A percentile compares a stretch with the other conserved stretches of the same genome.
Conservation (phyloP, 1,140 invertebrate genomes). For the Lepidurus packardi region DNA sequence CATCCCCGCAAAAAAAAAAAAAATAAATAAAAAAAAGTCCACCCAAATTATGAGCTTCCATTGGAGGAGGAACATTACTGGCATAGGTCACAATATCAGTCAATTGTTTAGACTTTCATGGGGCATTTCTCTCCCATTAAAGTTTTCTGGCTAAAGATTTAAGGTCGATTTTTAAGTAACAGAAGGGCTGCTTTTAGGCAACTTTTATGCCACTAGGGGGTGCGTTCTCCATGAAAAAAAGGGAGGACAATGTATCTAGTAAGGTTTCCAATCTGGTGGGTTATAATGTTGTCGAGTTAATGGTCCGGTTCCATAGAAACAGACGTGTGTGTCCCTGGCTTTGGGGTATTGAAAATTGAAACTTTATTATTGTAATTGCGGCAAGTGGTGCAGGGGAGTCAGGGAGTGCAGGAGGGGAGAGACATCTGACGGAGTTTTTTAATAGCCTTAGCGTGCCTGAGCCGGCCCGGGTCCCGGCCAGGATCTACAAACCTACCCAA, state of each 20-base stretch:
- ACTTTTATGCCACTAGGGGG: too few relatives aligned
- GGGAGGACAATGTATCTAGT: too few relatives aligned
- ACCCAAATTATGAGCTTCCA: too few relatives aligned
- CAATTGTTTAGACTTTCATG: too few relatives aligned
- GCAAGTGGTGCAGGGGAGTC: not conserved
- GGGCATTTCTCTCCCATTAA: too few relatives aligned
- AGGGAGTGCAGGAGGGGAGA: not conserved
- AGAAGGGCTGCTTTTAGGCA: too few relatives aligned
- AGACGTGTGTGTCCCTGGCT: not conserved
- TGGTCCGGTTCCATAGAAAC: not conserved
- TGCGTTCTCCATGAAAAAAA: too few relatives aligned
- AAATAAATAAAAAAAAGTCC: too few relatives aligned
- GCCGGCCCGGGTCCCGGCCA: not conserved
- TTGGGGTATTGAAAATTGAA: not conserved
- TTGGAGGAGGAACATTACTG: too few relatives aligned
- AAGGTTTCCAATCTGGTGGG: not conserved
- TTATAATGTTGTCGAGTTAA: not conserved
- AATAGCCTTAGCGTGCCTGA: not conserved
- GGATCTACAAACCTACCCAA: not conserved
- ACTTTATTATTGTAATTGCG: conserved; percentile 3
- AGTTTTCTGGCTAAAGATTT: too few relatives aligned
- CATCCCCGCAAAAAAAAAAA: not conserved
- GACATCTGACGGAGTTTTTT: not conserved
- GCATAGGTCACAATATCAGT: too few relatives aligned
- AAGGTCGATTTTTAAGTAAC: too few relatives aligned